Conservation (phyloP, 2,888 invertebrate species). For the Eupithecia dodoneata region DNA sequence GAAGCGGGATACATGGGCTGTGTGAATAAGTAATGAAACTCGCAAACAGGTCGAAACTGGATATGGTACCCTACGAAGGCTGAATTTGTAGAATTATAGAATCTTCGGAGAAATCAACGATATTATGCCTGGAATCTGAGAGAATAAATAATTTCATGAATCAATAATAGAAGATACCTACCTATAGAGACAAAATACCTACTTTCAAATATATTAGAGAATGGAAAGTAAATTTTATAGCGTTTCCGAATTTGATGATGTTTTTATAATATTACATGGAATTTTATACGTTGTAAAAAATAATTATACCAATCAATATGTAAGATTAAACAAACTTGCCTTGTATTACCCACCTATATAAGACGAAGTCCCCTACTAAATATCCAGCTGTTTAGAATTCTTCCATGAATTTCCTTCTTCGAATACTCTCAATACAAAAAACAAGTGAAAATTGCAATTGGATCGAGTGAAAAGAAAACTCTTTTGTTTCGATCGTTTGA, state of each 20-base stretch:
- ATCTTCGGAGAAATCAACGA: constrained; percentile 16
- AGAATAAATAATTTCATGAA: background rate
- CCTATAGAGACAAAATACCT: background rate
- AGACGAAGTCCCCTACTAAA: background rate
- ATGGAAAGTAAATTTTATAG: background rate
- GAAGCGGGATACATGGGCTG: constrained; percentile 50
- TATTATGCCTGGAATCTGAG: background rate
- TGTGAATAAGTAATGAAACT: constrained; percentile 63
- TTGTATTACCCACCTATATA: too few relatives aligned
- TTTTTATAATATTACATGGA: background rate
- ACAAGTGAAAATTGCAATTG: background rate
- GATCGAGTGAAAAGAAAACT: background rate
- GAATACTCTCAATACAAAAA: background rate
- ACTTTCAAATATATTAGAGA: background rate
- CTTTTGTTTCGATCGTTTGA: too few relatives aligned
- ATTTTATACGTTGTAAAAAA: background rate
- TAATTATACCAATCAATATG: background rate
- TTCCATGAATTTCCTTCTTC: background rate
- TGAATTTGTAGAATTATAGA: constrained; percentile 5
- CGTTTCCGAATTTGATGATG: background rate
- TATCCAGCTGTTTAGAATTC: background rate
- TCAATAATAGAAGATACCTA: background rate
- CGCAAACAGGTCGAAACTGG: constrained; percentile 46
- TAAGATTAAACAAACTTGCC: too few relatives aligned
- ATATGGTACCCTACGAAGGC: constrained; percentile 17